Evolutionary conservation across 2,113 vertebrate genomes (phyloP), one percentile per base, ranked within the genome.

Genomic region (Equus przewalskii): DNA sequence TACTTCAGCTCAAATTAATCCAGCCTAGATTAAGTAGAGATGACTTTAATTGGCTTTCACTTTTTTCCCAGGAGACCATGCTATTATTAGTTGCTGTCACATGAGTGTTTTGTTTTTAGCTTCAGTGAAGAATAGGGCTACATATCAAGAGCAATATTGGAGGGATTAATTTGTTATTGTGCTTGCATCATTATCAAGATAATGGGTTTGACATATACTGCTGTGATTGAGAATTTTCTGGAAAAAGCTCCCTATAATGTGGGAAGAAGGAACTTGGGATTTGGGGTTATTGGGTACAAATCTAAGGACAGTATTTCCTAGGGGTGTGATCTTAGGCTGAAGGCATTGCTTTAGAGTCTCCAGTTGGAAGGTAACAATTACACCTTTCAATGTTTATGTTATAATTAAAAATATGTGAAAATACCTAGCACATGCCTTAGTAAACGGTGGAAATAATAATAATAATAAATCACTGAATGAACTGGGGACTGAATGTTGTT

Each of bases 141-240:
- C 22, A 41, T 60, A 65, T 26, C 54, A 83, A 62, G 70, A 65
- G 15, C 36, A 95, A 41, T 5, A 33, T 30, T 60, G 67, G 28
- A 93, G 18, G 91, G 51, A 67, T 91, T 93, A 60, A 89, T 75
- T 62, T 54, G 67, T 91, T 62, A 70, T 6, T 82, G 19, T 86
- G 82, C 16, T 91, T 91, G n/a, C 3, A 12, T 72, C 76, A 88
- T 44, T 64, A n/a, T 73, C 33, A 84, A 54, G 36, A 65, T 64
- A 67, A 33, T 22, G 33, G 8, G 13, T 89, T 80, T 56, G 89
- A 94, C 26, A 54, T 11, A 83, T 33, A 46, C 18, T 56, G 18
- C 75, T 67, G 41, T 62, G 58, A 80, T 49, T 58, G 64, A 80
- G 26, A 46, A 44, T 65, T 91, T 91, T 89, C 41, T 76, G 67